Percentiles rank a stretch among this genome's conserved stretches.
phyloP scores from a whole-genome alignment of 2,888 invertebrate species.

The Frankliniella fusca region DNA sequence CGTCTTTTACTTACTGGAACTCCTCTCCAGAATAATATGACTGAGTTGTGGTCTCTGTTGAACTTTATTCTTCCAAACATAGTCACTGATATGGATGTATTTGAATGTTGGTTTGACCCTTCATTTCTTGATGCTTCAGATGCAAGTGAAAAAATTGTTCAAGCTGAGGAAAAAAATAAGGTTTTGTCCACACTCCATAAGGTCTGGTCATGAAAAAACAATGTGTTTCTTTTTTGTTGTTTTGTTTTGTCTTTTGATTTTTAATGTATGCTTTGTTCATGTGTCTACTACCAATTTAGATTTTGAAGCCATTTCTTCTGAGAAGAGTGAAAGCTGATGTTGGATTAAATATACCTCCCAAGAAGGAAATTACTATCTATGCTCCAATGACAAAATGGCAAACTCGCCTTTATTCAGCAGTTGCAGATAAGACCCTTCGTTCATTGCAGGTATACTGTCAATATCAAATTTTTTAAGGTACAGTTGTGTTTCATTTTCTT shows the following conservation, averaged over 20 bases:
- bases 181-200: conserved; percentile 56
- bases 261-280: conserved; percentile 27
- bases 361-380: conserved; percentile 62
- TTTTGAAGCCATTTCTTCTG: conserved; percentile 64
- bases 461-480: background rate
- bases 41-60: conserved; percentile 66
- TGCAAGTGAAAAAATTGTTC: conserved; percentile 50
- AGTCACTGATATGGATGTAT: conserved; percentile 59
- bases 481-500: background rate
- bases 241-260: background rate
- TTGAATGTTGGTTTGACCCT: conserved; percentile 60
- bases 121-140: conserved; percentile 49
- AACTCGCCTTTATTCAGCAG: conserved; percentile 53
- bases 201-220: conserved; percentile 42
- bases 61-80: conserved; percentile 66
- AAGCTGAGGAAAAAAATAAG: conserved; percentile 55
- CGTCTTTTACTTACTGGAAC: conserved; percentile 67
- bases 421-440: conserved; percentile 50
- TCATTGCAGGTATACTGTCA: conserved; percentile 34
- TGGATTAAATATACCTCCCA: conserved; percentile 58
- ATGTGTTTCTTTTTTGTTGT: background rate
- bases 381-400: conserved; percentile 59
- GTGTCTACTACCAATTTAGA: conserved; percentile 43
- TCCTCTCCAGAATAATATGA: conserved; percentile 66
- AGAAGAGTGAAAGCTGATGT: conserved; percentile 64